Base-by-base conservation (phyloP, 2,888 invertebrate genomes). In the Oligia fasciuncula region DNA sequence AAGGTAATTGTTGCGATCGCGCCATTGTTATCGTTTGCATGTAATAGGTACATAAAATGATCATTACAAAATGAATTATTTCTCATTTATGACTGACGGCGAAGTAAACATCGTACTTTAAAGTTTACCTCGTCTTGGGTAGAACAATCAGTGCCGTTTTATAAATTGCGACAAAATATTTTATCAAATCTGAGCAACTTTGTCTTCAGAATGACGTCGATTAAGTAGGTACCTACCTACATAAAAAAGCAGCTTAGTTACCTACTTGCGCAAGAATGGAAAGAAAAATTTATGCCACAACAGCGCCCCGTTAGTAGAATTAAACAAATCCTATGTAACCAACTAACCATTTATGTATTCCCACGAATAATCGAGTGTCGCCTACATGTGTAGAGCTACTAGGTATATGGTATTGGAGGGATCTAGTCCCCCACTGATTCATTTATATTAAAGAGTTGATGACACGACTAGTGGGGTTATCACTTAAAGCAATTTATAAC, bases 351-450 rank as follows among this genome's bases (percentile, higher is more conserved):
- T 54, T 54, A 46, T 68, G 29, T 35, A 3, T 35, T 83, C 54
- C 67, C 62, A 63, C 67, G 17, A 40, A 29, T n/a, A 68, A 83
- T n/a, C 19, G 46, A 62, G 54, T 63, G 17, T 46, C 43, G 13
- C 17, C 29, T 76, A 40, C 46, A 73, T 43, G 43, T 63, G 29
- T 66, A 35, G 65, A 65, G 54, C 43, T 71, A 43, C 49, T 14
- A 57, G 14, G 35, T 19, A 43, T 14, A 40, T 46, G 43, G 51
- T 63, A 79, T 46, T 78, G 29, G 81, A 73, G 81, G 74, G 74
- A 79, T 46, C 82, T 66, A 67, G 81, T 84, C 79, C 71, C 81
- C 79, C 40, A 81, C 62, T 63, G 79, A 79, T 79, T 71, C 40
- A 84, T 78, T 63, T 70, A 29, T 71, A 71, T 46, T 35, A 70